Conservation (phyloP, 2,113 vertebrate genomes). For the Atractosteus spatula region DNA sequence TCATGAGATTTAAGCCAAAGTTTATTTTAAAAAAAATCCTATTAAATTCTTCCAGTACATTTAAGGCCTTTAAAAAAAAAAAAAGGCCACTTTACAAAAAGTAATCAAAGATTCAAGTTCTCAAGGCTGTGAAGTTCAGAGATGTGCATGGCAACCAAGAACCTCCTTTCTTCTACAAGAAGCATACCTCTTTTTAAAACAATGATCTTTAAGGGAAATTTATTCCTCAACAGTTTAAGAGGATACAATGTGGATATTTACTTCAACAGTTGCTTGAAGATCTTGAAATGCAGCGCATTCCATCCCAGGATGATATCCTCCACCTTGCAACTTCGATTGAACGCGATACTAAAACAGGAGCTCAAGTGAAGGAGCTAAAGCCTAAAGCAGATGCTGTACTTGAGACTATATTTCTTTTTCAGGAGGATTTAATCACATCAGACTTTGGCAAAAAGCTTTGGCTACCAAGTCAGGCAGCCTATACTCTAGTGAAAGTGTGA, state of each 20-base stretch:
- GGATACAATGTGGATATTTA: accelerated
- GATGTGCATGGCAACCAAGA: background rate
- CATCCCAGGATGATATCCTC: slow-evolving; percentile 41
- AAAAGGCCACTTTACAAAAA: background rate
- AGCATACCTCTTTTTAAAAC: background rate
- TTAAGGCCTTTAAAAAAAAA: too few relatives aligned
- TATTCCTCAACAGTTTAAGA: slow-evolving; percentile 33
- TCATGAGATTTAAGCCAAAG: too few relatives aligned
- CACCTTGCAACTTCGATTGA: slow-evolving; percentile 33
- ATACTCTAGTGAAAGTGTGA: slow-evolving; percentile 25
- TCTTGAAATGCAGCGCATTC: slow-evolving; percentile 28
- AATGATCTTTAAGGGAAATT: slow-evolving; percentile 37
- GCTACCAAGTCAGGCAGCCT: slow-evolving; percentile 34
- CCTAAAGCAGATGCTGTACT: slow-evolving; percentile 18
- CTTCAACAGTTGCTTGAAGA: background rate
- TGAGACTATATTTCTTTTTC: background rate
- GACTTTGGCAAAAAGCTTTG: slow-evolving; percentile 20
- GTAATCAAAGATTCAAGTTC: background rate
- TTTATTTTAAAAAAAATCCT: too few relatives aligned
- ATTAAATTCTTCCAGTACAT: too few relatives aligned
- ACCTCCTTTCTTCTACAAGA: slow-evolving; percentile 38
- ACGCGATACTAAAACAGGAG: background rate
- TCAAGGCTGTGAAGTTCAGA: slow-evolving; percentile 34
- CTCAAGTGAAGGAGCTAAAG: background rate
- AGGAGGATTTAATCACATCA: accelerated